Conservation (phyloP, 2,113 vertebrate genomes). For the Boleophthalmus pectinirostris region DNA sequence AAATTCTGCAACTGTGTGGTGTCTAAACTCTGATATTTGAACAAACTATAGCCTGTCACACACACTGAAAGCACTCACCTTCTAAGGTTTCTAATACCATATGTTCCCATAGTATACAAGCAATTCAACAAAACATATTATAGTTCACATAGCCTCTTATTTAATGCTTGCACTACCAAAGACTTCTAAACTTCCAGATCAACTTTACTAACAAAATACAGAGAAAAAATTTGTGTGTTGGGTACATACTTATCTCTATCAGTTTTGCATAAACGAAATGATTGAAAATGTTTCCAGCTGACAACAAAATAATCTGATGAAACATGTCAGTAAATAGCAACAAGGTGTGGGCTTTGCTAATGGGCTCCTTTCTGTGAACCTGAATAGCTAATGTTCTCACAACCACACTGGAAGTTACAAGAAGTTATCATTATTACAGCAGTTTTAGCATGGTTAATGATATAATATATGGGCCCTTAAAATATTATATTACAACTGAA, state of each 20-base stretch:
- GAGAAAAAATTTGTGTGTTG: too few species aligned
- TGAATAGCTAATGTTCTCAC: constrained; percentile 48
- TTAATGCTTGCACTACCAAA: not conserved
- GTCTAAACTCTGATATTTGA: too few species aligned
- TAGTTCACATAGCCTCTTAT: not conserved
- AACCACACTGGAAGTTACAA: constrained; percentile 38
- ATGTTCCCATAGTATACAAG: too few species aligned
- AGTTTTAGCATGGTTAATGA: too few species aligned
- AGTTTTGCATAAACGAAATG: constrained; percentile 4
- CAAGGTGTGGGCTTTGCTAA: constrained; percentile 22
- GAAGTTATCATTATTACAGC: not conserved
- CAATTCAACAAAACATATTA: too few species aligned
- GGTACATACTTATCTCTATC: constrained; percentile 3
- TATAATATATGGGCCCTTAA: too few species aligned
- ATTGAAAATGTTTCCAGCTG: not conserved
- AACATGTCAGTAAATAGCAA: constrained; percentile 20
- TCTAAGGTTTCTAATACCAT: too few species aligned
- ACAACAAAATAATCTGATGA: constrained; percentile 20
- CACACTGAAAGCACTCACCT: too few species aligned
- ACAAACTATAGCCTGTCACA: not conserved
- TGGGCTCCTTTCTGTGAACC: constrained; percentile 22
- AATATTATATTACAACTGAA: too few species aligned
- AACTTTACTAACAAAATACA: too few species aligned
- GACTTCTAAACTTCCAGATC: too few species aligned
- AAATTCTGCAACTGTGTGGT: too few species aligned